Base-by-base conservation (phyloP, 2,113 vertebrate species). In the Phycodurus eques region DNA sequence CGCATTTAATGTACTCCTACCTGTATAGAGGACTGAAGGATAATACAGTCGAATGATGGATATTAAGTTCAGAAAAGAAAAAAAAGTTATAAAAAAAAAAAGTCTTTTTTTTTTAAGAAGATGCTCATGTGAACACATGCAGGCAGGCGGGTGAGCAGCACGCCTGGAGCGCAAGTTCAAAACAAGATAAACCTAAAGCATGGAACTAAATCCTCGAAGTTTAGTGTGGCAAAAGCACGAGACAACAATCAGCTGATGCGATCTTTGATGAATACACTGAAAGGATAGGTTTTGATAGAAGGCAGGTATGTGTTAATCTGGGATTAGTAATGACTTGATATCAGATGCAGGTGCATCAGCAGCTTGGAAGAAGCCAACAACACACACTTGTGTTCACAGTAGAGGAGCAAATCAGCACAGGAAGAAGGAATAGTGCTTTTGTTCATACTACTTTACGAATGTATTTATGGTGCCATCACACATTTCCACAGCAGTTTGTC, bases 271-370 rank as follows among this genome's bases (percentile, higher is more conserved):
- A n/a, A 31, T 66, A 49, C 20, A 27, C 44, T 15, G 3, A 43
- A 63, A 35, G 61, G 19, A 19, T 19, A 43, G 19, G 39, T 1
- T 7, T 19, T 42, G 61, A 63, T 15, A 19, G 61, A 63, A 63
- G 35, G 35, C 61, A 43, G 61, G 35, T 62, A 19, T 62, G 60
- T 43, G 61, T 63, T 66, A 66, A 66, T 66, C 64, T 27, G 64
- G 64, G 64, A 66, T 66, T 46, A 66, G 64, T 47, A 12, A 66
- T 66, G 44, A 43, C 22, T 66, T 47, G 64, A 49, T 66, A 49
- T 13, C 22, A 47, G 22, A 27, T 47, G 59, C 59, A 31, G 22
- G 8, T n/a, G 44, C 43, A 66, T 47, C 64, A 31, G 64, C 43
- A 66, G n/a, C 22, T 31, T n/a, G 31, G 43, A 66, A 66, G 44